Base-by-base conservation (phyloP, 2,797 vertebrate species). In the Paguma larvata region DNA sequence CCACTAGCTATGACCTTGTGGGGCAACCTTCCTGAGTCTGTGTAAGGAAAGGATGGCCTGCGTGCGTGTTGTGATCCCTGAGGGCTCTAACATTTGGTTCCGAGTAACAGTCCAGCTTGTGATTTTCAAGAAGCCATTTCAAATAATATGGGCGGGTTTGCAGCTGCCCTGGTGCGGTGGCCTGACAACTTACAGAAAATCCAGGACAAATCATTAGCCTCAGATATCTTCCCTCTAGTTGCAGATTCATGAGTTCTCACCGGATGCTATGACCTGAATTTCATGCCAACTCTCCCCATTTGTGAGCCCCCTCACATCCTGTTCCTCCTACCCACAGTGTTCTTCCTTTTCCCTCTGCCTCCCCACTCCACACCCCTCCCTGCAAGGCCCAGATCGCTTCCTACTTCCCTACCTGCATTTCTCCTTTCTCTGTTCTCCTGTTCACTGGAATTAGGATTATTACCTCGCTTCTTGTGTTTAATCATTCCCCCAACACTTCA, bases 241-340 rank as follows among this genome's bases (percentile, higher is more conserved):
- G 78, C 41, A 95, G 91, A 91, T 32, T 83, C 93, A 48, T 77
- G 80, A 94, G 93, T 89, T 85, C 86, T 62, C 67, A 91, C 86
- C 77, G 94, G 93, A 96, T 90, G 89, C 83, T 82, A 1, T 94
- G 94, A 97, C 91, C 85, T 98, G 96, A 34, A 2, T 78, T 86
- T 96, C 83, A 41, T 91, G 94, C 94, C 96, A 91, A 48, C 67
- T 93, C 75, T 86, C 83, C 85, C 91, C 77, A 48, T 70, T 59
- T 83, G 80, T 77, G 89, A 95, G 73, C 91, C 94, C 59, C 73
- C 83, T 83, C 75, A 80, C 78, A 38, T 91, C 94, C 95, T 98
- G 79, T 97, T 94, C 59, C 65, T 88, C 51, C 88, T 84, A 65
- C 91, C 34, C 65, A 94, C 94, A 56, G 2, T 93, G 89, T 96